Evolutionary conservation across 2,797 vertebrate genomes (phyloP).

Genomic region (Muscicapa comitata): DNA sequence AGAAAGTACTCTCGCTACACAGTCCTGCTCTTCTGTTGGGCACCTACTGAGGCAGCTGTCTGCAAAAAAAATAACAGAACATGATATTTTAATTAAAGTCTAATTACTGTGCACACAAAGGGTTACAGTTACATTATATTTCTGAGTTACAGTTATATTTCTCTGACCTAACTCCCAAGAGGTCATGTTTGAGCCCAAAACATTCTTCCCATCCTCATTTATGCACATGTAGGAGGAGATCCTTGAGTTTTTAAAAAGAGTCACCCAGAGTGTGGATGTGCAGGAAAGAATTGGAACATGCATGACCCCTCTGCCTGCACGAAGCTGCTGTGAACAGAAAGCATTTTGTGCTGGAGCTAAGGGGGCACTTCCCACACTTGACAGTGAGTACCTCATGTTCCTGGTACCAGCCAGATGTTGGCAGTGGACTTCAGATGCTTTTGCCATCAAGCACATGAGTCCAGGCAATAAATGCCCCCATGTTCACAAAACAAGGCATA

Average conservation of each 20-base stretch:
- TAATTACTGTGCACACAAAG: not conserved
- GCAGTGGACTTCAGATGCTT: not conserved
- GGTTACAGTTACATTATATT: not conserved
- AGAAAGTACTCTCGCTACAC: not conserved
- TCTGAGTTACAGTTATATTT: not conserved
- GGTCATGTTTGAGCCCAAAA: not conserved
- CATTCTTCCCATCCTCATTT: not conserved
- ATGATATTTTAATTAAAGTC: constrained; percentile 20
- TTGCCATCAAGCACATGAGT: not conserved
- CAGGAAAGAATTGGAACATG: accelerated
- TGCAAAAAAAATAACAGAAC: not conserved
- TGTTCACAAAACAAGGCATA: not conserved
- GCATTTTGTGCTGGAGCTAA: not conserved
- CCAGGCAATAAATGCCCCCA: not conserved
- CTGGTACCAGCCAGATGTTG: not conserved
- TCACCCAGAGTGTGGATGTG: not conserved
- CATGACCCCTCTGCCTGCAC: accelerated
- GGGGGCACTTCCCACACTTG: too few relatives aligned
- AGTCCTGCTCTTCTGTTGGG: not conserved
- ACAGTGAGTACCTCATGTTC: not conserved
- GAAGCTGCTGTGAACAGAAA: not conserved
- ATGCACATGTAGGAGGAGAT: not conserved
- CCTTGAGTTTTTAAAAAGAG: not conserved
- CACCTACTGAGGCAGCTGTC: not conserved
- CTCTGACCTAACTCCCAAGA: not conserved